phyloP scores from a whole-genome alignment of 2,888 invertebrate species.

The Drosophila niveifrons region DNA sequence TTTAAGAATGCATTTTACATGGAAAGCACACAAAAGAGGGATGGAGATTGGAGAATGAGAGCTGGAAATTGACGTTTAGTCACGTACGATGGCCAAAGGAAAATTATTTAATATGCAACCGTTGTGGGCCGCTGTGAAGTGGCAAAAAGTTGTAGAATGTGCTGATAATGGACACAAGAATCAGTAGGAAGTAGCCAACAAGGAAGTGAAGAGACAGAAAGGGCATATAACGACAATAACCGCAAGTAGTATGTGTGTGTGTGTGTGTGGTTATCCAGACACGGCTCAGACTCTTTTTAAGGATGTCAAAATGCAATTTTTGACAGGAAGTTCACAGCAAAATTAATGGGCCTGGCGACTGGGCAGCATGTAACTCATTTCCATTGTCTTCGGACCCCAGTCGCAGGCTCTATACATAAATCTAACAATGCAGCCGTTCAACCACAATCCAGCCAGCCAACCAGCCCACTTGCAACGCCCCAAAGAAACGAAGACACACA shows the following conservation, averaged over 20 bases:
- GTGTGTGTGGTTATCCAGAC: slow-evolving; percentile 24
- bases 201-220: neutral
- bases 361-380: slow-evolving; percentile 37
- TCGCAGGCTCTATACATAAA: slow-evolving; percentile 57
- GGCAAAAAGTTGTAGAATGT: slow-evolving; percentile 64
- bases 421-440: slow-evolving; percentile 71
- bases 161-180: slow-evolving; percentile 41
- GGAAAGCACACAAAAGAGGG: neutral
- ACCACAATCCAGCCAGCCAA: slow-evolving; percentile 49
- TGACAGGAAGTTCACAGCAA: slow-evolving; percentile 58
- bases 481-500: slow-evolving; percentile 8
- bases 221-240: slow-evolving; percentile 26
- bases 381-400: slow-evolving; percentile 41
- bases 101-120: slow-evolving; percentile 78
- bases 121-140: slow-evolving; percentile 59
- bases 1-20: slow-evolving; percentile 69
- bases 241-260: slow-evolving; percentile 24
- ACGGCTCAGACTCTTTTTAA: slow-evolving; percentile 9
- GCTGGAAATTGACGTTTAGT: slow-evolving; percentile 77
- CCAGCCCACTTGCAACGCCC: slow-evolving; percentile 46
- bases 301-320: slow-evolving; percentile 58
- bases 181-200: slow-evolving; percentile 22
- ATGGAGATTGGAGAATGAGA: slow-evolving; percentile 13
- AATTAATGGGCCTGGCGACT: slow-evolving; percentile 51
- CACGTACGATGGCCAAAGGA: slow-evolving; percentile 73